Conservation (phyloP, 2,797 vertebrate genomes). For the Acipenser oxyrinchus region DNA sequence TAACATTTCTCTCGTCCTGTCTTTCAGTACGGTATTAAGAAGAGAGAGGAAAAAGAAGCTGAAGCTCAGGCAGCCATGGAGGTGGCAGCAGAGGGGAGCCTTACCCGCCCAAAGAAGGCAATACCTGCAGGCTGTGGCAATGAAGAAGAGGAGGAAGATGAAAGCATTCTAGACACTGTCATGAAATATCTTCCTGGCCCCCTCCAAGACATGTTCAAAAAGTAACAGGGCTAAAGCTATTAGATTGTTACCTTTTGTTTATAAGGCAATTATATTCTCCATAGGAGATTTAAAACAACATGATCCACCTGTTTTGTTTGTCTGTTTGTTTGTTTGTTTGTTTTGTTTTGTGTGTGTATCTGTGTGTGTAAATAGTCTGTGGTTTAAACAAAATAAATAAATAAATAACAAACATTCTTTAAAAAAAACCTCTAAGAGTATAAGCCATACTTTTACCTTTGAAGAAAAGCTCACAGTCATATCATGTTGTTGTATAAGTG, state of each 20-base stretch:
- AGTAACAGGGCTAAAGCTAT: slow-evolving; percentile 56
- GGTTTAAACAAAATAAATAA: slow-evolving; percentile 38
- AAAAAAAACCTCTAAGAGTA: slow-evolving; percentile 54
- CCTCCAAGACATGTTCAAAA: slow-evolving; percentile 98
- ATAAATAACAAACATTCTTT: slow-evolving; percentile 25
- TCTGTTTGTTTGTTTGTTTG: neutral
- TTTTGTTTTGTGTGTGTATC: too few relatives aligned
- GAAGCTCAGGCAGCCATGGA: slow-evolving; percentile 93
- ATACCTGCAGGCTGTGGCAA: slow-evolving; percentile 89
- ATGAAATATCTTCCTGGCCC: slow-evolving; percentile 96
- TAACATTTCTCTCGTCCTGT: slow-evolving; percentile 13
- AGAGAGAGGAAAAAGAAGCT: slow-evolving; percentile 93
- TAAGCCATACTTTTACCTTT: slow-evolving; percentile 75
- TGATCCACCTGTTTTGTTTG: slow-evolving; percentile 43
- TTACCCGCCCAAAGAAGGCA: slow-evolving; percentile 90
- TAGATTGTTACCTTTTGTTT: slow-evolving; percentile 32
- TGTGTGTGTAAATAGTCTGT: slow-evolving; percentile 58
- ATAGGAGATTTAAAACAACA: slow-evolving; percentile 32
- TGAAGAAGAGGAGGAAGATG: slow-evolving; percentile 84
- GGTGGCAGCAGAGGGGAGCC: slow-evolving; percentile 85
- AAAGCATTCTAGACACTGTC: slow-evolving; percentile 94
- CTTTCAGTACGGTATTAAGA: slow-evolving; percentile 84
- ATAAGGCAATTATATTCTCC: slow-evolving; percentile 27
- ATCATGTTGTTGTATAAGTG: slow-evolving; percentile 47
- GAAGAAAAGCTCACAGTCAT: slow-evolving; percentile 58